Percentiles rank a stretch among this genome's conserved stretches.
Conservation (phyloP, 2,888 invertebrate species). For the Scaptomyza parva region DNA sequence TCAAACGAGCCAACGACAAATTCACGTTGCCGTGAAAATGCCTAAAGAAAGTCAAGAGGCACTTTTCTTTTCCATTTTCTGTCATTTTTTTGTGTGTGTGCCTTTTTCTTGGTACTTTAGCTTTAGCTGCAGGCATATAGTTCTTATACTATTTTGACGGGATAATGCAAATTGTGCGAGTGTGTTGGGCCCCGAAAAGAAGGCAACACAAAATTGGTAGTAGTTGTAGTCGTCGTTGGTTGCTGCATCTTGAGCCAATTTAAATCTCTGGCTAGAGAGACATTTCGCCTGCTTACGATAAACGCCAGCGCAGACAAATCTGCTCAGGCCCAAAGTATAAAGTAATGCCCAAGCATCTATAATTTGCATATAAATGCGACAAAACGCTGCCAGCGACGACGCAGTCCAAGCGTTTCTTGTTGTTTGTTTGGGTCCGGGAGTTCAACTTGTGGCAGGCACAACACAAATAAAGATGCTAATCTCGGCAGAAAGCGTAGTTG, state of each 20-base stretch:
- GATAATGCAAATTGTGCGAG: slow-evolving; percentile 60
- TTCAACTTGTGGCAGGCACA: slow-evolving; percentile 72
- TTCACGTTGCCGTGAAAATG: slow-evolving; percentile 48
- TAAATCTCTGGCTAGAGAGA: slow-evolving; percentile 60
- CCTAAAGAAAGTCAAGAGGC: slow-evolving; percentile 62
- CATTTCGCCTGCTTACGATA: slow-evolving; percentile 66
- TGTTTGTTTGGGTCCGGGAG: slow-evolving; percentile 39
- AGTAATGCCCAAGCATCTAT: slow-evolving; percentile 72
- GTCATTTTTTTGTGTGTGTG: background rate
- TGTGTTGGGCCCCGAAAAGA: slow-evolving; percentile 43
- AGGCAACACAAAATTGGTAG: slow-evolving; percentile 42
- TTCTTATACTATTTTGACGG: slow-evolving; percentile 28
- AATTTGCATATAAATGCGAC: slow-evolving; percentile 80
- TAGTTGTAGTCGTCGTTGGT: slow-evolving; percentile 11
- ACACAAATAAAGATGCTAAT: slow-evolving; percentile 80
- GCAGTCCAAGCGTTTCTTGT: slow-evolving; percentile 46
- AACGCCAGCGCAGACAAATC: slow-evolving; percentile 74
- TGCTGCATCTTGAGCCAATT: slow-evolving; percentile 39
- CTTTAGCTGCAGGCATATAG: slow-evolving; percentile 37
- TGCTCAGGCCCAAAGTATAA: slow-evolving; percentile 51
- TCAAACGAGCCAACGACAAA: slow-evolving; percentile 22
- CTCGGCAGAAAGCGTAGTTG: slow-evolving; percentile 64
- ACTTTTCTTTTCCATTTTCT: slow-evolving; percentile 5
- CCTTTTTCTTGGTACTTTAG: background rate
- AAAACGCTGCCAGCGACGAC: slow-evolving; percentile 61